Evolutionary conservation across 2,888 invertebrate species (phyloP), one percentile per base, ranked within the genome.

Genomic region (Caenorhabditis plicata): DNA sequence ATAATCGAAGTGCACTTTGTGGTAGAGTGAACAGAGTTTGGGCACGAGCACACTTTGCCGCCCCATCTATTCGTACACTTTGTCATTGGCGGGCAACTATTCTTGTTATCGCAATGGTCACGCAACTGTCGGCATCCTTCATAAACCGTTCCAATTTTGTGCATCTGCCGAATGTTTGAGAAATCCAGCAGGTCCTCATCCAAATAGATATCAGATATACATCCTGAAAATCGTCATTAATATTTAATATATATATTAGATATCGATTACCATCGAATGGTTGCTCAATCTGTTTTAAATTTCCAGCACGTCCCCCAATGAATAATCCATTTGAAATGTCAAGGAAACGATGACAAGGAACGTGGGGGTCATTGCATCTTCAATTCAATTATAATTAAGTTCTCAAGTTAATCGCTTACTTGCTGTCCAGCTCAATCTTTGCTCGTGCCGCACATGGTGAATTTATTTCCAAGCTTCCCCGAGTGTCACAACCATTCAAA

Each of bases 291-390:
- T 65, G 64, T 13, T 62, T 64, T n/a, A 55, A 50, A 1, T 50
- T 43, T 22, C 57, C 58, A 8, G 71, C 71, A 17, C 64, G 33
- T 36, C 74, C 78, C 11, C 78, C 78, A 15, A 78, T 43, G 53
- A 71, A 71, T n/a, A 76, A 33, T 19, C 71, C 64, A 20, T 68
- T 57, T 2, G 60, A 54, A 5, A 75, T 39, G 44, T 78, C 78
- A 7, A 78, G 48, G 56, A 71, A 76, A 9, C 78, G 74, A 44
- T 71, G 67, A 47, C 78, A 78, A 7, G 76, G 75, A 26, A 78
- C 68, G 9, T 74, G 61, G 19, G 68, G 62, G 44, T 60, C 60
- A 3, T 41, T 43, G 33, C 60, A 60, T 52, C 57, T 57, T 43
- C 25, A 51, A 56, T 13, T 11, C 13, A 9, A 32, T n/a, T 31